Conservation (phyloP, 1,140 invertebrate species). For the Wiebesia pumilae region DNA sequence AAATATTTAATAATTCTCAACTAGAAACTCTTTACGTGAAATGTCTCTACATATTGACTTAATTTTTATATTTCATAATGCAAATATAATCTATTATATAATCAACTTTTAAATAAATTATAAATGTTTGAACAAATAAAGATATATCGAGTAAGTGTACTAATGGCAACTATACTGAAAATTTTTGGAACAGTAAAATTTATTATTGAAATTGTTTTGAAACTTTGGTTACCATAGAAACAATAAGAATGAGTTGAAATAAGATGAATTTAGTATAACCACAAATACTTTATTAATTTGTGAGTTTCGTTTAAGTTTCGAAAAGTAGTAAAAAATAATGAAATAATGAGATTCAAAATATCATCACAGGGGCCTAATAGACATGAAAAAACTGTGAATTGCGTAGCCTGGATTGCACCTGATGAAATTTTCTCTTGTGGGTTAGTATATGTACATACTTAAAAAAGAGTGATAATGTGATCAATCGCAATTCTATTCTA, state of each 20-base stretch:
- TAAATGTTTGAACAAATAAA: neutral
- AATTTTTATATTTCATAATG: no score
- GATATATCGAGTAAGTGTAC: neutral
- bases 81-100: no score
- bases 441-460: slow-evolving; percentile 69
- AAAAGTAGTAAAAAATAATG: neutral
- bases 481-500: no score
- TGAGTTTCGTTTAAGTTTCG: neutral
- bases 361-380: slow-evolving; percentile 82
- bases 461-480: no score
- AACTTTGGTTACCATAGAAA: slow-evolving; percentile 37
- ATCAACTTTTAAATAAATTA: neutral
- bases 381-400: slow-evolving; percentile 86
- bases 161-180: no score
- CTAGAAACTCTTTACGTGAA: no score
- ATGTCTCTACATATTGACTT: no score
- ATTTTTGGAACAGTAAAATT: neutral
- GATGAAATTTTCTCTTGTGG: slow-evolving; percentile 94
- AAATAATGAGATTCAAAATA: slow-evolving; percentile 88
- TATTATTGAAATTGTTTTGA: slow-evolving; percentile 35
- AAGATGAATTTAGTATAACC: neutral
- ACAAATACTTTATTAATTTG: neutral
- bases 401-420: slow-evolving; percentile 92
- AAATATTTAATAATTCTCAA: no score
- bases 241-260: neutral